Evolutionary conservation across 2,113 vertebrate species (phyloP).

Genomic region (Tupaia chinensis): DNA sequence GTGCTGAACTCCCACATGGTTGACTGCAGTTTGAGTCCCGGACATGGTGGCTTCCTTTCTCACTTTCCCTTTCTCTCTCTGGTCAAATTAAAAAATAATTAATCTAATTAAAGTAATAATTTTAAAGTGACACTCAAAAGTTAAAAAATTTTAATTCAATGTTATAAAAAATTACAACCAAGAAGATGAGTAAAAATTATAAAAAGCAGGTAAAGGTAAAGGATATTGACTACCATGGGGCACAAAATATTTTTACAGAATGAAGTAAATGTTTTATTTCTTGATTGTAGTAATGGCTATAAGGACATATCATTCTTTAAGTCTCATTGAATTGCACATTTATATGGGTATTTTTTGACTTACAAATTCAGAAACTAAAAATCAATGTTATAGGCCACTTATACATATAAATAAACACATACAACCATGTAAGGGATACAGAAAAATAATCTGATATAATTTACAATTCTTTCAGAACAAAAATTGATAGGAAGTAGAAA

Average conservation of each 20-base stretch:
- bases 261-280: not conserved
- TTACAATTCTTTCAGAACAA: not conserved
- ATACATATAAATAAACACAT: not conserved
- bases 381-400: not conserved
- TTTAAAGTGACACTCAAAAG: not conserved
- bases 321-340: not conserved
- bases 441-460: not conserved
- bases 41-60: too few species aligned
- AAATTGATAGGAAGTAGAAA: not conserved
- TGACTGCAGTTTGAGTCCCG: too few species aligned
- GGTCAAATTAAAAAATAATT: too few species aligned
- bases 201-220: not conserved
- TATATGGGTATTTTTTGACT: not conserved
- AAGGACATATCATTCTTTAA: not conserved
- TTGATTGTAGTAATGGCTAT: not conserved
- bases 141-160: not conserved
- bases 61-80: too few species aligned
- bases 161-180: not conserved
- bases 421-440: not conserved
- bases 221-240: not conserved
- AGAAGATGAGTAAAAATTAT: not conserved
- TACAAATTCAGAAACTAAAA: not conserved
- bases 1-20: too few species aligned
- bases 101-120: too few species aligned
- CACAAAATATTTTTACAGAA: not conserved